Evolutionary conservation across 2,888 invertebrate species (phyloP).

Genomic region (Molorchus minor): DNA sequence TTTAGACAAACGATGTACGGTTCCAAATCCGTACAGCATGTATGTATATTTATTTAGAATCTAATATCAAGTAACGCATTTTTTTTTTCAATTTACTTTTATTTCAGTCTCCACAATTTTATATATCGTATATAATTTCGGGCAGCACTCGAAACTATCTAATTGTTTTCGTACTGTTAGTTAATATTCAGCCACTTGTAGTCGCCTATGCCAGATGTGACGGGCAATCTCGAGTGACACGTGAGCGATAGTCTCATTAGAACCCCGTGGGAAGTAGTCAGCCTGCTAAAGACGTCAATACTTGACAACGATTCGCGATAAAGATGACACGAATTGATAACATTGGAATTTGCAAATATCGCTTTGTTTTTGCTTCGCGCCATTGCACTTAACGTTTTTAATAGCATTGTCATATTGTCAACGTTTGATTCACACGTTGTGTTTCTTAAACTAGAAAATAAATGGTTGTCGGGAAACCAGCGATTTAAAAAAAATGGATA

Average conservation of each 20-base stretch:
- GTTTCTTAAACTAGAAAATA: too few species aligned
- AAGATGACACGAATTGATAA: conserved; percentile 20
- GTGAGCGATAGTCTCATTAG: conserved; percentile 54
- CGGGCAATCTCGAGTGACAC: conserved; percentile 42
- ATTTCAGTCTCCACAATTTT: too few species aligned
- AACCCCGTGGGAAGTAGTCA: conserved; percentile 50
- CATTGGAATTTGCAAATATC: too few species aligned
- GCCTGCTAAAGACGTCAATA: conserved; percentile 21
- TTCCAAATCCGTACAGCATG: conserved; percentile 14
- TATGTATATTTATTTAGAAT: conserved; percentile 14
- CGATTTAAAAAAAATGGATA: too few species aligned
- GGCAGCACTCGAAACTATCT: neutral
- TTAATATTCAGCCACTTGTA: conserved; percentile 20
- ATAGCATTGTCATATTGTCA: too few species aligned
- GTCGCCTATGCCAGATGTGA: conserved; percentile 17
- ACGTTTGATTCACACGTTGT: too few species aligned
- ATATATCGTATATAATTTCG: too few species aligned
- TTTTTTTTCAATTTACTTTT: too few species aligned
- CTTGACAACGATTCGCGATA: conserved; percentile 21
- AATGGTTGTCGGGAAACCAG: too few species aligned
- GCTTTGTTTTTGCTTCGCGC: too few species aligned
- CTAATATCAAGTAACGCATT: neutral
- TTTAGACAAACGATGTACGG: conserved; percentile 17
- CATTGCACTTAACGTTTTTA: too few species aligned
- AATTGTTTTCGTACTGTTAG: neutral